A percentile compares a stretch with the other conserved stretches of the same genome.
These are phyloP conservation scores for Nettapus auritus DNA, from an alignment of 2,113 vertebrate genomes.

Conservation along the genomic window DNA sequence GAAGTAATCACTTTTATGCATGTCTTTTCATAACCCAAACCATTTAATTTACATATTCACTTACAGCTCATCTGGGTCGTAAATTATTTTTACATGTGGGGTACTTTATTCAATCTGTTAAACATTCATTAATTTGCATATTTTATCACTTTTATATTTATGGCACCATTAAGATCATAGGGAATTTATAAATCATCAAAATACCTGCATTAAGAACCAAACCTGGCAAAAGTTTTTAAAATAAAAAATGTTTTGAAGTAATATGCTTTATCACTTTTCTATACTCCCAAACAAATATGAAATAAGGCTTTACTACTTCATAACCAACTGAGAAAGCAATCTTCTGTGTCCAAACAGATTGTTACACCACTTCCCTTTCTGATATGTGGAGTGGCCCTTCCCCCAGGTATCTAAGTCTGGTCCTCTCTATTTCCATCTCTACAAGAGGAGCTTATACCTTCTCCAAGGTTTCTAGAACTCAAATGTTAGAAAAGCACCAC, in stretches of 20 bases:
- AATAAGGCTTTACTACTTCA: not conserved
- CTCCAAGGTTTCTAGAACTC: not conserved
- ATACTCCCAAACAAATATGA: not conserved
- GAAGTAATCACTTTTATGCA: not conserved
- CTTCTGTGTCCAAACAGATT: not conserved
- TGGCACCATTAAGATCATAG: not conserved
- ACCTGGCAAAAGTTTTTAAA: not conserved
- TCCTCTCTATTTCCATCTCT: not conserved
- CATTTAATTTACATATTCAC: conserved; percentile 35
- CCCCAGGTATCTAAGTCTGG: not conserved
- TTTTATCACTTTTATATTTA: conserved; percentile 27
- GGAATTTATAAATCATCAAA: not conserved
- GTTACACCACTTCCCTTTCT: rapidly evolving
- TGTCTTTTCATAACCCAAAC: not conserved
- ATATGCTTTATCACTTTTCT: not conserved
- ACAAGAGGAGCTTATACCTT: not conserved
- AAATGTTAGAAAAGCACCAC: not conserved
- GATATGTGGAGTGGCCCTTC: not conserved
- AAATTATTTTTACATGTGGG: not conserved
- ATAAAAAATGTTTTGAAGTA: not conserved
- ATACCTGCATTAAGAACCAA: not conserved
- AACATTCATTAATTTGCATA: not conserved
- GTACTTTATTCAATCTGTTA: conserved; percentile 1
- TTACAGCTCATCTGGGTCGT: not conserved
- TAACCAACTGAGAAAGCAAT: not conserved